Percentiles rank a stretch among this genome's conserved stretches.
phyloP scores from a whole-genome alignment of 2,888 invertebrate genomes.

The Torymus auratus region DNA sequence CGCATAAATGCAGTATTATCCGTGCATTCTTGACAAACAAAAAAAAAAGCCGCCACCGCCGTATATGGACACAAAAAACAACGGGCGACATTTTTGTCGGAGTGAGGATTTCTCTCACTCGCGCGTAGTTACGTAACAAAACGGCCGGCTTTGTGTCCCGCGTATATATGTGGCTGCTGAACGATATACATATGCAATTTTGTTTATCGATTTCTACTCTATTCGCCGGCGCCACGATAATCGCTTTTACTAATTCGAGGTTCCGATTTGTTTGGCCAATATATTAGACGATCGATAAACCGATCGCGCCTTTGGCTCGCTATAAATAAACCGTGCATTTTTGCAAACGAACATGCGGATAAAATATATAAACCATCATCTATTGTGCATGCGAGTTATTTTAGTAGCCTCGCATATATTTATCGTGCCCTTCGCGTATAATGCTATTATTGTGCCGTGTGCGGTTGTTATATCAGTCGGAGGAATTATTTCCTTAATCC shows the following conservation, averaged over 20 bases:
- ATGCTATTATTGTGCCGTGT: too few species aligned
- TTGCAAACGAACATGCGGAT: neutral
- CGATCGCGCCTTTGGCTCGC: too few species aligned
- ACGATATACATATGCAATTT: too few species aligned
- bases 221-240: too few species aligned
- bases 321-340: too few species aligned
- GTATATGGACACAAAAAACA: constrained; percentile 41
- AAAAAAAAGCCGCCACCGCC: constrained; percentile 57
- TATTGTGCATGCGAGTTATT: neutral
- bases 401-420: too few species aligned
- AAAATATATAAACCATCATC: neutral
- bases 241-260: too few species aligned
- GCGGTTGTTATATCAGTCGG: neutral
- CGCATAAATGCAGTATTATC: constrained; percentile 39
- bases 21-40: constrained; percentile 8
- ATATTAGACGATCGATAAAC: too few species aligned
- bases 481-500: constrained; percentile 12
- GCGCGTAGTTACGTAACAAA: constrained; percentile 15
- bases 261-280: too few species aligned
- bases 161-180: neutral
- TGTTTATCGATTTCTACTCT: too few species aligned
- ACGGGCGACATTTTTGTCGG: constrained; percentile 8
- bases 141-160: constrained; percentile 3
- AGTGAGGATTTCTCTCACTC: neutral
- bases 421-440: too few species aligned